These are phyloP conservation scores for Coracopsis vasa DNA, from an alignment of 2,113 vertebrate genomes.

Conservation along the genomic window DNA sequence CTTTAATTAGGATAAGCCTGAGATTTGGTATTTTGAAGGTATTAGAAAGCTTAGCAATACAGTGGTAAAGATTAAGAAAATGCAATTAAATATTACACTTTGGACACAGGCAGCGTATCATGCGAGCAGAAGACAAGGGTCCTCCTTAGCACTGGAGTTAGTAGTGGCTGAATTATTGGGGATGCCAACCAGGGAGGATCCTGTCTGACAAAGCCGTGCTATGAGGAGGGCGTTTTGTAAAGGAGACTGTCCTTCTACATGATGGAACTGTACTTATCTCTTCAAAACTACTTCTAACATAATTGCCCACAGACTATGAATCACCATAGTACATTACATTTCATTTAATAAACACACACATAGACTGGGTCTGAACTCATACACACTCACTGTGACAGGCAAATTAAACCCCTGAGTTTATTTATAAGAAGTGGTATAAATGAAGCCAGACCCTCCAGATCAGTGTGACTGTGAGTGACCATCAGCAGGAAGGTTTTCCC, in stretches of 20 bases:
- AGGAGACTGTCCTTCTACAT: background rate
- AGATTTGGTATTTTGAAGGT: constrained; percentile 89
- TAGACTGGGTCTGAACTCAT: background rate
- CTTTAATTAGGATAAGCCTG: constrained; percentile 95
- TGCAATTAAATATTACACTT: constrained; percentile 84
- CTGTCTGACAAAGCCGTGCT: background rate
- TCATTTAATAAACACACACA: background rate
- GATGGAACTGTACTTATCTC: background rate
- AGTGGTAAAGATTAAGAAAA: constrained; percentile 85
- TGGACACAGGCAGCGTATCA: constrained; percentile 61
- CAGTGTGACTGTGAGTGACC: background rate
- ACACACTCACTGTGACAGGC: background rate
- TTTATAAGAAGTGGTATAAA: background rate
- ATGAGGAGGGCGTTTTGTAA: background rate
- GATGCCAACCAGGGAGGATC: constrained; percentile 24
- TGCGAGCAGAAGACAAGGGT: constrained; percentile 59
- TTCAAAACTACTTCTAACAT: background rate
- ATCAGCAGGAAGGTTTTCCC: background rate
- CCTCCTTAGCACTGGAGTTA: constrained; percentile 23
- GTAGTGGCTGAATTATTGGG: background rate
- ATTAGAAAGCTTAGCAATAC: constrained; percentile 89
- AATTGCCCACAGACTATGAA: background rate
- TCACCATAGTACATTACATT: background rate
- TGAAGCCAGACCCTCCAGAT: background rate
- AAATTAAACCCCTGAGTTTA: background rate